A percentile compares a stretch with the other conserved stretches of the same genome.
Conservation (phyloP, 2,113 vertebrate species). For the Rhabdornis inornatus region DNA sequence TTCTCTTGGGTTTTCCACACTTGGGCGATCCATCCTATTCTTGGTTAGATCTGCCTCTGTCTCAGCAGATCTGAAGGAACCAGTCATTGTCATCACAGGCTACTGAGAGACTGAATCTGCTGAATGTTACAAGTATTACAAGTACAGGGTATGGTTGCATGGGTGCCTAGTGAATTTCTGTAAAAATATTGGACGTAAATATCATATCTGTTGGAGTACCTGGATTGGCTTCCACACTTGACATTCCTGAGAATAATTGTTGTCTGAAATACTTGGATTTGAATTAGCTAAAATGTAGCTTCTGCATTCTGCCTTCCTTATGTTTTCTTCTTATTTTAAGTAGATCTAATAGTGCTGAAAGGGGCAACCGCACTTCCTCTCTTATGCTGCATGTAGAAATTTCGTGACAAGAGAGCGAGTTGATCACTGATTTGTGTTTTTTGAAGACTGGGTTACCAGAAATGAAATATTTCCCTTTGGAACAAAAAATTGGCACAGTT, state of each 20-base stretch:
- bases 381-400: not conserved
- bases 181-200: not conserved
- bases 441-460: not conserved
- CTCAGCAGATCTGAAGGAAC: not conserved
- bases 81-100: not conserved
- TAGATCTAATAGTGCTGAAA: not conserved
- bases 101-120: not conserved
- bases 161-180: not conserved
- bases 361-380: not conserved
- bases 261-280: not conserved
- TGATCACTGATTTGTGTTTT: not conserved
- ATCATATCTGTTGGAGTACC: not conserved
- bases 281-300: not conserved
- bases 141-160: not conserved
- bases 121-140: not conserved
- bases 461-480: not conserved
- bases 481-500: not conserved
- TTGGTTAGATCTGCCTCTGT: not conserved
- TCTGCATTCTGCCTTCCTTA: not conserved
- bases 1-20: not conserved
- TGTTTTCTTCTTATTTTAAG: not conserved
- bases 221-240: not conserved
- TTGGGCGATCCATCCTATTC: not conserved
- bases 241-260: accelerated
- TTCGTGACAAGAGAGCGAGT: accelerated